These are phyloP conservation scores for Mastomys natalensis DNA, from an alignment of 2,113 vertebrate genomes.

Conservation along the genomic window DNA sequence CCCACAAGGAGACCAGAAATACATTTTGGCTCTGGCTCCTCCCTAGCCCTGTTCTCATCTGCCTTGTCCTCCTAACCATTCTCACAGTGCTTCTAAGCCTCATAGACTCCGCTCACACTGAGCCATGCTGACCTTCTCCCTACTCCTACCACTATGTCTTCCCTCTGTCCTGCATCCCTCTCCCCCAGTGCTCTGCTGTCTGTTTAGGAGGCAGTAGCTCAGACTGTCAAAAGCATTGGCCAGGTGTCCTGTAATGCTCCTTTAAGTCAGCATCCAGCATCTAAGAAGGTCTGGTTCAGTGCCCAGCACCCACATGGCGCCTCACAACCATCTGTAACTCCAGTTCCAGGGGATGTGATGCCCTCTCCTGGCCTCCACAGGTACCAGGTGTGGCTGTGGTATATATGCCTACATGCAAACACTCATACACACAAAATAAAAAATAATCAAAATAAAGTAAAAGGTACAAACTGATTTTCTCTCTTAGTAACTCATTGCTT, in stretches of 20 bases:
- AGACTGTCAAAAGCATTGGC: neutral
- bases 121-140: neutral
- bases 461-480: neutral
- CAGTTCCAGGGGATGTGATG: neutral
- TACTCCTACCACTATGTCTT: neutral
- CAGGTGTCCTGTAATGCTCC: neutral
- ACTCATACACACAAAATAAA: neutral
- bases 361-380: neutral
- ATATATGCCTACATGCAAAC: neutral
- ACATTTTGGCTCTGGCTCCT: neutral
- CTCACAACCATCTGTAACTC: neutral
- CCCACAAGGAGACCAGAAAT: neutral
- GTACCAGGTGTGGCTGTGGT: neutral
- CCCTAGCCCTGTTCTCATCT: neutral
- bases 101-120: neutral
- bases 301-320: neutral
- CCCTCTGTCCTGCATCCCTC: neutral
- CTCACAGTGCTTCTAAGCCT: neutral
- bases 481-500: neutral
- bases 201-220: neutral
- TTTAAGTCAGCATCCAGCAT: neutral
- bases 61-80: neutral
- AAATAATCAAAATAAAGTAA: neutral
- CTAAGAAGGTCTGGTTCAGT: neutral
- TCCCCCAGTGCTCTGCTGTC: neutral